Percentiles rank a stretch among this genome's conserved stretches.
Evolutionary conservation across 2,113 vertebrate species (phyloP).

Genomic region (Camelus bactrianus): DNA sequence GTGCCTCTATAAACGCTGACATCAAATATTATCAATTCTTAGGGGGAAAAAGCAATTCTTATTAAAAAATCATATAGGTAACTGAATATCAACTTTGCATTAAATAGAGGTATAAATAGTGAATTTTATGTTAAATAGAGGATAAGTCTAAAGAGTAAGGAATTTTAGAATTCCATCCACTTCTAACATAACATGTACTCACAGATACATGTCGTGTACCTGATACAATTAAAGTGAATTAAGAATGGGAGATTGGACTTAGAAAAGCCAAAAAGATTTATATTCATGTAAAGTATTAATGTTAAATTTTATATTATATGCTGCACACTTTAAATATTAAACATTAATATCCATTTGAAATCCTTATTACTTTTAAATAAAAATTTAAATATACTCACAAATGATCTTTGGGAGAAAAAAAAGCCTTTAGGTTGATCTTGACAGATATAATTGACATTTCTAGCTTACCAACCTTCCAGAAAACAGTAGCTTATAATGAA

Average conservation of each 20-base stretch:
- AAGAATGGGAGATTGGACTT: slow-evolving; percentile 56
- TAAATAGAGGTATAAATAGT: slow-evolving; percentile 64
- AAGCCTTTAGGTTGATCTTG: slow-evolving; percentile 29
- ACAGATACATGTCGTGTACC: slow-evolving; percentile 49
- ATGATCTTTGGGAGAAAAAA: not conserved
- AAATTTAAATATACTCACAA: slow-evolving; percentile 48
- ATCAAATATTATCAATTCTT: slow-evolving; percentile 59
- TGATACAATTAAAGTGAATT: slow-evolving; percentile 60
- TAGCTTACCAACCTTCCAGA: slow-evolving; percentile 53
- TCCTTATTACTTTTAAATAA: slow-evolving; percentile 43
- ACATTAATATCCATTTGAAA: not conserved
- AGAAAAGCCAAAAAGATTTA: slow-evolving; percentile 65
- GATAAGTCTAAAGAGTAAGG: slow-evolving; percentile 70
- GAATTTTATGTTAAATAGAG: slow-evolving; percentile 68
- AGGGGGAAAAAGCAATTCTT: slow-evolving; percentile 59
- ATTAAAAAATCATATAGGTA: slow-evolving; percentile 67
- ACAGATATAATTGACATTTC: slow-evolving; percentile 41
- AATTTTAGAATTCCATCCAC: slow-evolving; percentile 63
- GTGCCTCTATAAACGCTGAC: not conserved
- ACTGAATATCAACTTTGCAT: slow-evolving; percentile 70
- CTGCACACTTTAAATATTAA: slow-evolving; percentile 60
- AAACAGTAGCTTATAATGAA: slow-evolving; percentile 54
- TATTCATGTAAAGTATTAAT: slow-evolving; percentile 33
- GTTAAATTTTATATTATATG: slow-evolving; percentile 57
- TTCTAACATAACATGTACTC: slow-evolving; percentile 64